Conservation (phyloP, 2,797 vertebrate species). For the Sebastes aleutianus region DNA sequence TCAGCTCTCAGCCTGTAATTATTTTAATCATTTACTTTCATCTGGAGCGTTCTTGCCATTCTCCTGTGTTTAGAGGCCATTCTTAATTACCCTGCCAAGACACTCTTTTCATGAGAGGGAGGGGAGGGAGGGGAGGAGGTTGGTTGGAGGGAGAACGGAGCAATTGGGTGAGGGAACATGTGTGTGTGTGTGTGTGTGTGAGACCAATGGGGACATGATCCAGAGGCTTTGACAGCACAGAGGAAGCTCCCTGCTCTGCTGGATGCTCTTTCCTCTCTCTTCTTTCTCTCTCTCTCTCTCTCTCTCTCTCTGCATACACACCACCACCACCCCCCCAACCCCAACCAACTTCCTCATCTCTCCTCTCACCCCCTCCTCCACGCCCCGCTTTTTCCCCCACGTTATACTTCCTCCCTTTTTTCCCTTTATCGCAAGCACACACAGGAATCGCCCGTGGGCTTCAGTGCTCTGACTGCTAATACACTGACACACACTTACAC, state of each 20-base stretch:
- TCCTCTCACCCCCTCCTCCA: constrained; percentile 28
- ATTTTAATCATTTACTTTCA: constrained; percentile 99
- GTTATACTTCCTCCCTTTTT: constrained; percentile 81
- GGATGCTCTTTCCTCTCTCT: constrained; percentile 67
- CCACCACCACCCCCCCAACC: not conserved
- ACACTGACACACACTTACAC: constrained; percentile 69
- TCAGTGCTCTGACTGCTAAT: constrained; percentile 83
- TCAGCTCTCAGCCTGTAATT: constrained; percentile 99
- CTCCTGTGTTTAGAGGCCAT: constrained; percentile 98
- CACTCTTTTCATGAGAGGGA: constrained; percentile 79
- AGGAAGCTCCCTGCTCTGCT: constrained; percentile 79
- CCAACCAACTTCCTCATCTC: constrained; percentile 61
- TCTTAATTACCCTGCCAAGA: constrained; percentile 99
- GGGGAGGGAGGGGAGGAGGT: constrained; percentile 31
- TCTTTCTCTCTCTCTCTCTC: constrained; percentile 9
- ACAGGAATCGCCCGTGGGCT: constrained; percentile 86
- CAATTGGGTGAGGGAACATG: constrained; percentile 49
- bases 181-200: constrained; percentile 32
- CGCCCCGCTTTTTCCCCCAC: constrained; percentile 35
- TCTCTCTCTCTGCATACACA: no score
- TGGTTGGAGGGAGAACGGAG: constrained; percentile 60
- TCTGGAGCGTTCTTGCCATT: constrained; percentile 98
- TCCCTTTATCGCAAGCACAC: constrained; percentile 84
- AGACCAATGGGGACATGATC: constrained; percentile 79
- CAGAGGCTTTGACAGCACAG: constrained; percentile 80